These are phyloP conservation scores for Campoletis sonorensis DNA, from an alignment of 1,140 invertebrate species.

Conservation along the genomic window DNA sequence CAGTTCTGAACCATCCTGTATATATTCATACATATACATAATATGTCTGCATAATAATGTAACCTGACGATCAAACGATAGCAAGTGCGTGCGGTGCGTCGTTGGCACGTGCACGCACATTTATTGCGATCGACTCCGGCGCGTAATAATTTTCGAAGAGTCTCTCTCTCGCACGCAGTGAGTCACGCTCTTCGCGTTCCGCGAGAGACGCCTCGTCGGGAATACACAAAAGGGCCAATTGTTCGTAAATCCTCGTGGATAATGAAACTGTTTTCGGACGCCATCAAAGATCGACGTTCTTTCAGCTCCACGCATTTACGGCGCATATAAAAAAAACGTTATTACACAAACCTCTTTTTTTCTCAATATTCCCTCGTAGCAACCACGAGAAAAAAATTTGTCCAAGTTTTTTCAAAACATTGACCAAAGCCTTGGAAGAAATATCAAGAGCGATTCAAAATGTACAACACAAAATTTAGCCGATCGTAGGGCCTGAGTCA, in stretches of 20 bases:
- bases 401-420: not conserved
- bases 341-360: not conserved
- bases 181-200: slow-evolving; percentile 33
- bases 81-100: slow-evolving; percentile 34
- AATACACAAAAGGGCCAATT: slow-evolving; percentile 52
- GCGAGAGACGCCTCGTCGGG: slow-evolving; percentile 36
- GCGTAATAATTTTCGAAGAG: slow-evolving; percentile 43
- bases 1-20: not conserved
- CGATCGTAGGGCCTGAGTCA: too few relatives aligned
- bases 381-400: too few relatives aligned
- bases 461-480: not conserved
- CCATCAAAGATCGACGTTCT: not conserved
- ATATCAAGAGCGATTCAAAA: not conserved
- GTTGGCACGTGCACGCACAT: slow-evolving; percentile 39
- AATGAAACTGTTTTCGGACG: slow-evolving; percentile 40
- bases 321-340: too few relatives aligned
- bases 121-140: slow-evolving; percentile 37
- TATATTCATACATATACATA: not conserved
- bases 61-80: slow-evolving; percentile 38
- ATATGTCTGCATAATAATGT: slow-evolving; percentile 35
- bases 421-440: too few relatives aligned
- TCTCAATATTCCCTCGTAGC: not conserved
- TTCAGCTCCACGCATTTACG: slow-evolving; percentile 12
- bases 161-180: slow-evolving; percentile 20
- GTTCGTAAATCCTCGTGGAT: slow-evolving; percentile 41